These are phyloP conservation scores for Auanema sp. DNA, from an alignment of 2,888 invertebrate species.

Conservation along the genomic window DNA sequence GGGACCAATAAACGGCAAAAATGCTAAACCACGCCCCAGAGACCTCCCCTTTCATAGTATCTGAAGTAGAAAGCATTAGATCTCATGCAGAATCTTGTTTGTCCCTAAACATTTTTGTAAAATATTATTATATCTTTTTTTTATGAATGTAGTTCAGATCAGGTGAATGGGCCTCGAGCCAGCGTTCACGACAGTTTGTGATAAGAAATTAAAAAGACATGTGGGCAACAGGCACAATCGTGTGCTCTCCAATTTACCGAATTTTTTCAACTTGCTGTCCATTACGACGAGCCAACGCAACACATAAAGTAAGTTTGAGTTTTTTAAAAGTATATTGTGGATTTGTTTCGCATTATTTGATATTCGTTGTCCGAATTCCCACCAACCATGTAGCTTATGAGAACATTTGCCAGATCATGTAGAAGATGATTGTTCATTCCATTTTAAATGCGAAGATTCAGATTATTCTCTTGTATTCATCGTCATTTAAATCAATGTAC, in stretches of 20 bases:
- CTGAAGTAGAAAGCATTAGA: too few relatives aligned
- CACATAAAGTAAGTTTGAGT: slow-evolving; percentile 11
- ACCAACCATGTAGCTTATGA: not conserved
- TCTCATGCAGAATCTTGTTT: too few relatives aligned
- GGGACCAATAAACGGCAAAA: too few relatives aligned
- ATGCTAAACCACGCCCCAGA: too few relatives aligned
- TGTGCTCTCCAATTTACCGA: slow-evolving; percentile 48
- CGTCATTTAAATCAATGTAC: too few relatives aligned
- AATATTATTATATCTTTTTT: too few relatives aligned
- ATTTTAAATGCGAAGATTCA: too few relatives aligned
- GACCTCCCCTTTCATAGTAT: too few relatives aligned
- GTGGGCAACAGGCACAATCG: slow-evolving; percentile 48
- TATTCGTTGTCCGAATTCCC: not conserved
- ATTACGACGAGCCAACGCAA: slow-evolving; percentile 29
- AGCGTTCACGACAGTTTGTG: not conserved
- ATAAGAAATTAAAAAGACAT: slow-evolving; percentile 25
- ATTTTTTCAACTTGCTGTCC: slow-evolving; percentile 48
- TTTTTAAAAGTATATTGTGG: not conserved
- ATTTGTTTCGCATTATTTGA: slow-evolving; percentile 2
- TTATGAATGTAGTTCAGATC: too few relatives aligned
- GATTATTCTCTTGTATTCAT: too few relatives aligned
- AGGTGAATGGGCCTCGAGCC: too few relatives aligned
- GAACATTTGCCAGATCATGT: not conserved
- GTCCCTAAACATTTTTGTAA: too few relatives aligned
- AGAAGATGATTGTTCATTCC: not conserved